Conservation (phyloP, 2,797 vertebrate genomes). For the Halcyon smyrnensis region DNA sequence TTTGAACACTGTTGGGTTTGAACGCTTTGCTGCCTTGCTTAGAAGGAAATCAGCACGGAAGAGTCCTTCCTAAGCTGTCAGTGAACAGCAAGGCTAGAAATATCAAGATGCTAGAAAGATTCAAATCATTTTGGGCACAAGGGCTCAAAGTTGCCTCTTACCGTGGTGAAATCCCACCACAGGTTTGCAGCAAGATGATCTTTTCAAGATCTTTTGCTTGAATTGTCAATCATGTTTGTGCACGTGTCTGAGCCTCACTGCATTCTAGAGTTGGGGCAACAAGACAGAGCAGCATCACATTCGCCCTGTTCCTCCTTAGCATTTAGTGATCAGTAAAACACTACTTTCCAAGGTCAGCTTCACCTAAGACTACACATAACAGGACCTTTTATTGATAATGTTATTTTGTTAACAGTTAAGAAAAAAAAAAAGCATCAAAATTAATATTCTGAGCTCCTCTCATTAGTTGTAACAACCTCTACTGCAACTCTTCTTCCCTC, state of each 20-base stretch:
- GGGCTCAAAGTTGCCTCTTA: neutral
- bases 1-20: neutral
- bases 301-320: rapidly evolving
- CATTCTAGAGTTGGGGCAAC: rapidly evolving
- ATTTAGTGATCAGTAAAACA: neutral
- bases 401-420: neutral
- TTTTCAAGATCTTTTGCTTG: neutral
- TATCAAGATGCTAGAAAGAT: neutral
- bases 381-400: neutral
- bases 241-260: rapidly evolving
- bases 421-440: neutral
- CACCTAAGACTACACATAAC: neutral
- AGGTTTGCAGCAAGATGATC: neutral
- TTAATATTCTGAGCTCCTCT: neutral
- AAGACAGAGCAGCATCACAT: neutral
- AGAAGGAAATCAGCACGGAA: neutral
- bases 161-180: neutral
- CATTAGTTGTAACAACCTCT: neutral
- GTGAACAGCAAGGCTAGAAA: neutral
- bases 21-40: neutral
- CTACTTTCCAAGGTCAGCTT: neutral
- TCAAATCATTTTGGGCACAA: neutral
- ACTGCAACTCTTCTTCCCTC: neutral
- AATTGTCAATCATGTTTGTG: neutral
- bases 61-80: neutral